These are phyloP conservation scores for Cheilosia urbana DNA, from an alignment of 2,888 invertebrate genomes.

Conservation along the genomic window DNA sequence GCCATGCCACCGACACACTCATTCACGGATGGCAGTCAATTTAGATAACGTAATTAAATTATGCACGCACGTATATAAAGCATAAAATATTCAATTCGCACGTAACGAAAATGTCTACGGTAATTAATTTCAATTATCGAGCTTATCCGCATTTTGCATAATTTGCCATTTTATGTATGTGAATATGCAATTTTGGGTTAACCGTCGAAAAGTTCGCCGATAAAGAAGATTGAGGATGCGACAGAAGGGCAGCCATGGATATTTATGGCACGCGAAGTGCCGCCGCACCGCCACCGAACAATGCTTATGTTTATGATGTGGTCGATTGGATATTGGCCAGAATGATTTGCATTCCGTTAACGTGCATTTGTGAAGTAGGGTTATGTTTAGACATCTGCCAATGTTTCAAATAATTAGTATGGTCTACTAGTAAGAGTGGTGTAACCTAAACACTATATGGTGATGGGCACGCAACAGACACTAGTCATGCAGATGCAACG, in stretches of 20 bases:
- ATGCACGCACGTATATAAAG: constrained; percentile 70
- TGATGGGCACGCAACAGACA: too few species aligned
- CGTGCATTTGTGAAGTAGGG: too few species aligned
- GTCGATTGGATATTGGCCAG: constrained; percentile 54
- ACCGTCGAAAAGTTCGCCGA: constrained; percentile 53
- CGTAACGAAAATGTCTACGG: constrained; percentile 74
- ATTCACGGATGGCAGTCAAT: constrained; percentile 75
- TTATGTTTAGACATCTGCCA: too few species aligned
- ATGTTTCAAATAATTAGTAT: too few species aligned
- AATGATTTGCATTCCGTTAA: constrained; percentile 38
- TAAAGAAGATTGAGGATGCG: constrained; percentile 51
- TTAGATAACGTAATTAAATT: constrained; percentile 77
- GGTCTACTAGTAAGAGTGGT: too few species aligned
- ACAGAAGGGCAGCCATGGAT: neutral
- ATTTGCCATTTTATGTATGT: constrained; percentile 72
- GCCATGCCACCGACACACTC: constrained; percentile 41
- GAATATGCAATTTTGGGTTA: constrained; percentile 65
- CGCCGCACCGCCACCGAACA: constrained; percentile 4
- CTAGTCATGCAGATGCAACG: too few species aligned
- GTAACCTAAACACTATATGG: too few species aligned
- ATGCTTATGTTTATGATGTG: constrained; percentile 58
- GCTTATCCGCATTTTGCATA: constrained; percentile 77
- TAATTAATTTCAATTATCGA: constrained; percentile 78
- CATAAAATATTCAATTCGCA: constrained; percentile 76
- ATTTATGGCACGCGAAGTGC: constrained; percentile 26